Percentiles rank a stretch among this genome's conserved stretches.
These are phyloP conservation scores for Eristalis pertinax DNA, from an alignment of 2,888 invertebrate genomes.

Conservation along the genomic window DNA sequence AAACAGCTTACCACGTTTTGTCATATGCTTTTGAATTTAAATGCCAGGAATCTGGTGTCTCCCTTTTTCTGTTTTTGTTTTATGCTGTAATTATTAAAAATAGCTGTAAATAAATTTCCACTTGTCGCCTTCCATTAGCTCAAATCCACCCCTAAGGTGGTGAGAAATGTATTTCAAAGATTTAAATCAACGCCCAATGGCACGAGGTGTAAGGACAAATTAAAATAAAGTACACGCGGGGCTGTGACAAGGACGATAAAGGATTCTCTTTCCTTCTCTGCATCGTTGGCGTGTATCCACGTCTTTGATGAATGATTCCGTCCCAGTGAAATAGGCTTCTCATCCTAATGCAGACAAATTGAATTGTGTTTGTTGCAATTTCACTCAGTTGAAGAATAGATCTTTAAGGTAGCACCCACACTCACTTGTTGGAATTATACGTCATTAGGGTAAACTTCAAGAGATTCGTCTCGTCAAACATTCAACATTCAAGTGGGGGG, in stretches of 20 bases:
- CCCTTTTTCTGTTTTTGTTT: not conserved
- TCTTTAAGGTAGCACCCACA: not conserved
- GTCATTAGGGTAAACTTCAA: slow-evolving; percentile 6
- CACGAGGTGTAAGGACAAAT: slow-evolving; percentile 51
- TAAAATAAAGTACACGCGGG: slow-evolving; percentile 49
- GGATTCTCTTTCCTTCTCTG: slow-evolving; percentile 7
- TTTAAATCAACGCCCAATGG: slow-evolving; percentile 55
- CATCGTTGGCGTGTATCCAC: slow-evolving; percentile 26
- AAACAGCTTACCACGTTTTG: not conserved
- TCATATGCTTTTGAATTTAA: not conserved
- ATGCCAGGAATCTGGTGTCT: not conserved
- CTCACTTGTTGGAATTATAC: not conserved
- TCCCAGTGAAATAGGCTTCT: slow-evolving; percentile 8
- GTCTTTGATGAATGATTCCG: slow-evolving; percentile 57
- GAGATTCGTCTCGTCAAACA: not conserved
- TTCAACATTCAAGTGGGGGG: not conserved
- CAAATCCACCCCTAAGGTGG: slow-evolving; percentile 65
- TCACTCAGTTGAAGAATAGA: not conserved
- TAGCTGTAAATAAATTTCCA: slow-evolving; percentile 67
- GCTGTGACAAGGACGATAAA: slow-evolving; percentile 28
- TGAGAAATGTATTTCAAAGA: slow-evolving; percentile 54
- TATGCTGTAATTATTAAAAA: slow-evolving; percentile 66
- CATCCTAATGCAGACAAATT: slow-evolving; percentile 59
- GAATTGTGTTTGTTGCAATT: slow-evolving; percentile 22
- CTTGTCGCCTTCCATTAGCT: slow-evolving; percentile 60